These are phyloP conservation scores for Noctua pronuba DNA, from an alignment of 2,888 invertebrate genomes.

Conservation along the genomic window DNA sequence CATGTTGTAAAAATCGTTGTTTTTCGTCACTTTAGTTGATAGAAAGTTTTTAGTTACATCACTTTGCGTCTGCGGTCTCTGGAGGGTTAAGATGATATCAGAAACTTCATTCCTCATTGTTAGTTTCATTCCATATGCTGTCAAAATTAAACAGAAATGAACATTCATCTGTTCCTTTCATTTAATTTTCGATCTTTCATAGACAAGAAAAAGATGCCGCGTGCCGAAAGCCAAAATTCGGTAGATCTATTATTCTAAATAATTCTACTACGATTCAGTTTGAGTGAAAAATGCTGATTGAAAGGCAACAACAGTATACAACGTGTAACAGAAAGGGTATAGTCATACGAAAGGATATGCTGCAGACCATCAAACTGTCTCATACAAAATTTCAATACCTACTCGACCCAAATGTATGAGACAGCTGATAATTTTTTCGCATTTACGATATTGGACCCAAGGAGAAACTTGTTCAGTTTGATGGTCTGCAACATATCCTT, in stretches of 20 bases:
- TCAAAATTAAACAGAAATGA: neutral
- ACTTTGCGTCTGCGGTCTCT: neutral
- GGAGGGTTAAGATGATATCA: neutral
- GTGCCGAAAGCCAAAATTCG: neutral
- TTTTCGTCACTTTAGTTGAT: neutral
- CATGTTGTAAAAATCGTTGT: constrained; percentile 4
- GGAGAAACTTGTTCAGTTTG: too few relatives aligned
- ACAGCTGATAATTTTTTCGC: too few relatives aligned
- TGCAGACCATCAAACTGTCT: too few relatives aligned
- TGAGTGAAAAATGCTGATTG: neutral
- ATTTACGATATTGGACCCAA: too few relatives aligned
- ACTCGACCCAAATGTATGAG: too few relatives aligned
- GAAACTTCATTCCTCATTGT: neutral
- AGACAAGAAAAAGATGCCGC: neutral
- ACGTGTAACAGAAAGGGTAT: too few relatives aligned
- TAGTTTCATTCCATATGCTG: neutral
- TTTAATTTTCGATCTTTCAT: neutral
- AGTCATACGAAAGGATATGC: too few relatives aligned
- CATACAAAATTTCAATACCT: too few relatives aligned
- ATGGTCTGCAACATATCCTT: too few relatives aligned
- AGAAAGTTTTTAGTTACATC: constrained; percentile 2
- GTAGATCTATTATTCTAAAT: neutral
- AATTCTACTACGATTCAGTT: too few relatives aligned
- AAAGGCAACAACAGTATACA: too few relatives aligned
- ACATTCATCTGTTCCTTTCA: neutral